A percentile compares a stretch with the other conserved stretches of the same genome.
phyloP scores from a whole-genome alignment of 2,797 vertebrate genomes.

The Kryptolebias ocellatus region DNA sequence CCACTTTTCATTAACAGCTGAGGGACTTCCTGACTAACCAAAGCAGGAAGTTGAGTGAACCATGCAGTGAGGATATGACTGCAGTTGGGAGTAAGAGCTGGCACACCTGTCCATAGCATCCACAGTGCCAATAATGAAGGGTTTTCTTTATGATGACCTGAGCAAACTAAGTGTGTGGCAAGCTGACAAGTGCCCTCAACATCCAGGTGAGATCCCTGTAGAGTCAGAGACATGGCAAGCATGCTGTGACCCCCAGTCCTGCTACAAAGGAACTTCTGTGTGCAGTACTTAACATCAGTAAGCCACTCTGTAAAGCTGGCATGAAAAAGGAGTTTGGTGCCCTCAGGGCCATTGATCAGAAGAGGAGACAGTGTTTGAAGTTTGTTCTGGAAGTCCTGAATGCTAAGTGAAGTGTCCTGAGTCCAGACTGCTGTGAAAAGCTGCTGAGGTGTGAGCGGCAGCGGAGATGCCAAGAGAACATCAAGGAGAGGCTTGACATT shows the following conservation, averaged over 20 bases:
- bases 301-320: constrained; percentile 88
- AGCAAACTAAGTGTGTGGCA: constrained; percentile 79
- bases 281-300: constrained; percentile 87
- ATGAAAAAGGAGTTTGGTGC: constrained; percentile 83
- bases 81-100: constrained; percentile 54
- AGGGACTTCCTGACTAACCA: constrained; percentile 77
- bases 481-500: constrained; percentile 81
- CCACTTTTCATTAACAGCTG: constrained; percentile 81
- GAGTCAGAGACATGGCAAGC: constrained; percentile 83
- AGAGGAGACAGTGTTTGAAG: constrained; percentile 75
- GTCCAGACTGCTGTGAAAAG: constrained; percentile 79
- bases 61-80: constrained; percentile 14
- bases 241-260: constrained; percentile 81
- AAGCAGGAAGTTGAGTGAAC: constrained; percentile 55
- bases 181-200: constrained; percentile 76
- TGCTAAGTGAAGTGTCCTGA: constrained; percentile 63
- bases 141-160: constrained; percentile 76
- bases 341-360: constrained; percentile 69
- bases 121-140: constrained; percentile 82
- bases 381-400: constrained; percentile 75
- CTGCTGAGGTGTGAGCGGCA: constrained; percentile 73
- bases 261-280: constrained; percentile 84
- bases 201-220: constrained; percentile 66
- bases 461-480: constrained; percentile 78
- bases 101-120: constrained; percentile 83